Conservation (phyloP, 2,888 invertebrate species). For the Elmis aenea region DNA sequence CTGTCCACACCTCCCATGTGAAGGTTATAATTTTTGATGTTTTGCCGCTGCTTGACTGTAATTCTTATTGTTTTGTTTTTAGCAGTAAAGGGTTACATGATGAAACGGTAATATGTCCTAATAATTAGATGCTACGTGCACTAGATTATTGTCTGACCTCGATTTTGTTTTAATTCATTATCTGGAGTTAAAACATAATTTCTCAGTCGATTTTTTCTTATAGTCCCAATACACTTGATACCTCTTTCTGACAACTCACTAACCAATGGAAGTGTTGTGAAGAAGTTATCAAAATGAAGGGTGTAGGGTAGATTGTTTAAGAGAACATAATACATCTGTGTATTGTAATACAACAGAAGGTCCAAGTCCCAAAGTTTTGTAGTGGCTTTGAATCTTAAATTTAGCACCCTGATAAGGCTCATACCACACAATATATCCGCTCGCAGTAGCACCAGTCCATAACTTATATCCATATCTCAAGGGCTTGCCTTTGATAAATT, state of each 20-base stretch:
- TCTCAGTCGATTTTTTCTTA: slow-evolving; percentile 4
- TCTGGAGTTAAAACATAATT: too few relatives aligned
- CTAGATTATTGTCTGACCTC: slow-evolving; percentile 7
- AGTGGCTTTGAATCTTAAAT: neutral
- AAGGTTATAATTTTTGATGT: slow-evolving; percentile 1
- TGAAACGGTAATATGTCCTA: neutral
- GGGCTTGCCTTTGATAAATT: slow-evolving; percentile 28
- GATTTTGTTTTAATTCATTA: too few relatives aligned
- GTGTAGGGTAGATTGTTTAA: neutral
- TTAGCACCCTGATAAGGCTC: slow-evolving; percentile 14
- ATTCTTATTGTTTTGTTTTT: slow-evolving; percentile 5
- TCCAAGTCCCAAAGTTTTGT: neutral
- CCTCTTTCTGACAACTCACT: neutral
- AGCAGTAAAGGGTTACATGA: slow-evolving; percentile 1
- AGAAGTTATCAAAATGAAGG: slow-evolving; percentile 9
- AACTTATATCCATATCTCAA: slow-evolving; percentile 25
- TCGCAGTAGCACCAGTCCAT: slow-evolving; percentile 22
- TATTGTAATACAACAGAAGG: neutral
- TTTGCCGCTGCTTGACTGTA: slow-evolving; percentile 3
- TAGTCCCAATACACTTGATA: neutral
- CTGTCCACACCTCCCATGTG: slow-evolving; percentile 4
- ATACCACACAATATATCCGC: slow-evolving; percentile 11
- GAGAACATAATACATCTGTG: slow-evolving; percentile 1
- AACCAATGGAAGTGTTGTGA: neutral
- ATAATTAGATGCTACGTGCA: slow-evolving; percentile 3